Conservation (phyloP, 2,797 vertebrate genomes). For the Philypnodon macrostomus region DNA sequence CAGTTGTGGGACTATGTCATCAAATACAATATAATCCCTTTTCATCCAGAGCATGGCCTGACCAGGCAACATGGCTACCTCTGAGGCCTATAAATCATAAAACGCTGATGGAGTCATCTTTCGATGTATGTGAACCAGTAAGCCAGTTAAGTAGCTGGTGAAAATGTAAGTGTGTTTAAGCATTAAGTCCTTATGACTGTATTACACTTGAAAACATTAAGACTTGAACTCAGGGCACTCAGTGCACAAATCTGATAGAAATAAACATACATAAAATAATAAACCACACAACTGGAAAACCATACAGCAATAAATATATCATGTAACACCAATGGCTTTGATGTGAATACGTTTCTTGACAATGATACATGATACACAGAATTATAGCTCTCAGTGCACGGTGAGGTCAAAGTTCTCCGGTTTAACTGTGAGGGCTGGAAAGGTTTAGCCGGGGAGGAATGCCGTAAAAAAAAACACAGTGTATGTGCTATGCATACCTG, state of each 20-base stretch:
- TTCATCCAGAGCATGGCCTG: slow-evolving; percentile 10
- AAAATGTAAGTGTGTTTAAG: slow-evolving; percentile 25
- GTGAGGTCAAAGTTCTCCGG: slow-evolving; percentile 34
- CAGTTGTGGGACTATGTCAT: neutral
- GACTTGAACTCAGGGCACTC: neutral
- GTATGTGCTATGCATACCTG: neutral
- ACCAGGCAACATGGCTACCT: slow-evolving; percentile 8
- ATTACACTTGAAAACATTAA: slow-evolving; percentile 10
- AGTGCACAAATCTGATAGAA: neutral
- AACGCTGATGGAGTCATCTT: slow-evolving; percentile 26
- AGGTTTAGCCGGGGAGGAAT: slow-evolving; percentile 19
- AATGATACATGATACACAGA: slow-evolving; percentile 32
- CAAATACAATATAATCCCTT: neutral
- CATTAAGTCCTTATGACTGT: slow-evolving; percentile 9
- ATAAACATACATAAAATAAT: neutral
- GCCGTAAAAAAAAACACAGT: slow-evolving; percentile 17
- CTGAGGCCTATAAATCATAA: slow-evolving; percentile 17
- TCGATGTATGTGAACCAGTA: slow-evolving; percentile 18
- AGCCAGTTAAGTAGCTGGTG: slow-evolving; percentile 25
- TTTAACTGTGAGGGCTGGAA: slow-evolving; percentile 28
- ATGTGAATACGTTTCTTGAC: neutral
- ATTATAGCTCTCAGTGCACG: slow-evolving; percentile 49
- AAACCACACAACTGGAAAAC: neutral
- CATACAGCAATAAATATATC: too few relatives aligned
- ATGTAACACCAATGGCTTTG: neutral